These are phyloP conservation scores for Narcine bancroftii DNA, from an alignment of 2,113 vertebrate genomes.

Conservation along the genomic window DNA sequence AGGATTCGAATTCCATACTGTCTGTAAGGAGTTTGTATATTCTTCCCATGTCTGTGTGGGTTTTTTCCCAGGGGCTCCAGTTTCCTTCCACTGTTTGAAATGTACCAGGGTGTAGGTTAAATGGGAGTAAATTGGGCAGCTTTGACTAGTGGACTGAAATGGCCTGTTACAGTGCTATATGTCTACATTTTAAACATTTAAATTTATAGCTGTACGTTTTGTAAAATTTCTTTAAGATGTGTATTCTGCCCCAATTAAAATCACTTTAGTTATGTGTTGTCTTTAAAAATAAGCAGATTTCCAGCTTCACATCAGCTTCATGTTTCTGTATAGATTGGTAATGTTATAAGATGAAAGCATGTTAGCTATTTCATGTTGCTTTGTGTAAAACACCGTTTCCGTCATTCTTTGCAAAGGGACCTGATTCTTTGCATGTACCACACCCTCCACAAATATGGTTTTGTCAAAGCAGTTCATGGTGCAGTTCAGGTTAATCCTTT, in stretches of 20 bases:
- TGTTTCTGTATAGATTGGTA: not conserved
- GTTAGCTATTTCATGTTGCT: not conserved
- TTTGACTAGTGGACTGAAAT: too few species aligned
- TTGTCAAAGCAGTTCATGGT: not conserved
- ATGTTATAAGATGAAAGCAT: not conserved
- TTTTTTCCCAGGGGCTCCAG: too few species aligned
- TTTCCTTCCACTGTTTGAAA: too few species aligned
- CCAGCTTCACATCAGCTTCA: not conserved
- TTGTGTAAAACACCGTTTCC: not conserved
- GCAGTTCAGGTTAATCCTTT: not conserved
- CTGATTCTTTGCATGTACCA: not conserved
- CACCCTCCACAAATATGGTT: not conserved
- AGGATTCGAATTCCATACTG: too few species aligned
- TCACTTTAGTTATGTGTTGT: not conserved
- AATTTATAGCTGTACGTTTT: not conserved
- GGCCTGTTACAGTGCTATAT: too few species aligned
- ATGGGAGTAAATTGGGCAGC: too few species aligned
- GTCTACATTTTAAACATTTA: too few species aligned
- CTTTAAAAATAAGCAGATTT: not conserved
- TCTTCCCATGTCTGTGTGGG: too few species aligned
- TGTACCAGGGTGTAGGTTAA: too few species aligned
- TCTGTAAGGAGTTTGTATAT: too few species aligned
- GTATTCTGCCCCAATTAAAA: not conserved
- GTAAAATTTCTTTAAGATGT: not conserved
- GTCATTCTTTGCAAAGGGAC: not conserved